Evolutionary conservation across 1,140 invertebrate genomes (phyloP), one percentile per base, ranked within the genome.

Genomic region (Polypedilum pembai): DNA sequence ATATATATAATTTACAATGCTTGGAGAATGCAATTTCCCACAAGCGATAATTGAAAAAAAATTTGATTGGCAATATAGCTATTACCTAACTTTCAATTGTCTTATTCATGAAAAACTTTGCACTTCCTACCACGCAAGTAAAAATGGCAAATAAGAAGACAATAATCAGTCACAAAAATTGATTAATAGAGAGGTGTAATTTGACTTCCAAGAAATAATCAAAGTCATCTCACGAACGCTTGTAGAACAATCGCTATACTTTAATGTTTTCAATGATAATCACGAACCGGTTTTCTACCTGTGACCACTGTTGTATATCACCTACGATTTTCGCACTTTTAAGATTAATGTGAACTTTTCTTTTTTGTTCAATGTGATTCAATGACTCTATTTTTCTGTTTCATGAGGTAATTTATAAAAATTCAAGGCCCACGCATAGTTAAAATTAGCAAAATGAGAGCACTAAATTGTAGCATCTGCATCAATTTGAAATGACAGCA

Each of bases 111-210:
- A n/a, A n/a, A n/a, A n/a, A n/a, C n/a, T n/a, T n/a, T n/a, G 45
- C 45, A 56, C n/a, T 56, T 56, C 45, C 45, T 56, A 56, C 45
- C 45, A 56, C 45, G 45, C 45, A 56, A 56, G n/a, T n/a, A 4
- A 8, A 56, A 12, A 56, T 56, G n/a, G 12, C 45, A 56, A 56
- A 56, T 33, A 33, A 33, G 24, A 33, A 33, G 5, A 33, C 24
- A 33, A 33, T 33, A 33, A 33, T 33, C 24, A 5, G 24, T 8
- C 45, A 56, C 45, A 56, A 4, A 56, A 56, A 56, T 56, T 56
- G 45, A 56, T 56, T 56, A 56, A 56, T 33, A 33, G 24, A 56
- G 45, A 56, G 45, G 45, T 56, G 45, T 56, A 56, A 56, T 56
- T 56, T 56, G 45, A 56, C 45, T 56, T n/a, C 12, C 45, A 56